Evolutionary conservation across 1,140 invertebrate species (phyloP), one percentile per base, ranked within the genome.

Genomic region (Pseudoatta argentina): DNA sequence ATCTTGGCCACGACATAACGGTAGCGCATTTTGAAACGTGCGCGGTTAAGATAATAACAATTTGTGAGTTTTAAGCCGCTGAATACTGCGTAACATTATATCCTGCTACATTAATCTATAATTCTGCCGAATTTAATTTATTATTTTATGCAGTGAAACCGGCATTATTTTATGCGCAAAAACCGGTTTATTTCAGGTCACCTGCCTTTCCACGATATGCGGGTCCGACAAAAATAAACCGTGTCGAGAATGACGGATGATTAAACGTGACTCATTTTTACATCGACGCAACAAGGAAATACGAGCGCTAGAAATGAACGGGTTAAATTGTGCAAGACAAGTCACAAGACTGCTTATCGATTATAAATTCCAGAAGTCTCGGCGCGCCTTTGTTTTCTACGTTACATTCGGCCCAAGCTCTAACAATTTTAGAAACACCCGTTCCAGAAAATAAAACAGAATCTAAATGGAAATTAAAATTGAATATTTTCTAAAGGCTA

Each of bases 131-230:
- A 82, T 73, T 72, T 73, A 27, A 73, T 82, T 67, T 61, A 82
- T 82, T 61, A 73, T 82, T 39, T 73, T 24, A 18, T 18, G 79
- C 39, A 8, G 53, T 3, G 67, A 48, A 53, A 7, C 5, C 34
- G 4, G 21, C 21, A 21, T 21, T 21, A 21, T 21, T 21, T 21
- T 21, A 21, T 21, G 64, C 57, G 55, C 10, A 21, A 48, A 53
- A 73, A 82, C 79, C 79, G 79, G 79, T 82, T 61, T 82, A 59
- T 73, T 73, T 82, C 79, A 73, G 79, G 67, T 82, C 67, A 82
- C 79, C 57, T 59, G 79, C 79, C 79, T 82, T 82, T 82, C 14
- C 63, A 61, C 16, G 55, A 59, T 34, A 73, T 6, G 21, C n/a
- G 30, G 0, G 39, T 8, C 39, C 39, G 39, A 39, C 34, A 61